Percentiles rank a stretch among this genome's conserved stretches.
These are phyloP conservation scores for Synaphobranchus kaupii DNA, from an alignment of 2,797 vertebrate species.

Conservation along the genomic window DNA sequence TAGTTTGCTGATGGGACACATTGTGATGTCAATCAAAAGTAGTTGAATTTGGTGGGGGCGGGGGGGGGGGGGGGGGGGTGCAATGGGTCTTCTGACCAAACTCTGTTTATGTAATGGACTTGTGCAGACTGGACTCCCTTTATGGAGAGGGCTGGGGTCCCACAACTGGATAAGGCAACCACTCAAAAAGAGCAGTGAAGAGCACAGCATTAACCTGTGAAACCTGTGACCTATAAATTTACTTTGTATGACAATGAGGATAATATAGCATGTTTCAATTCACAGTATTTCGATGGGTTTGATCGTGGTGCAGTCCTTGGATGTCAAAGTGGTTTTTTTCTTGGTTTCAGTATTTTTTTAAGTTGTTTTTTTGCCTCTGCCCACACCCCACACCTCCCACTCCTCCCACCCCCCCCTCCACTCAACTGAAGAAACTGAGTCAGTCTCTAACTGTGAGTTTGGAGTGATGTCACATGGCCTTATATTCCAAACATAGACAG, in stretches of 20 bases:
- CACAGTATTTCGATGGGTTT: conserved; percentile 34
- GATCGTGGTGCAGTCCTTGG: conserved; percentile 37
- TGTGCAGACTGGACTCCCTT: no score
- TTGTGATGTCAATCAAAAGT: not conserved
- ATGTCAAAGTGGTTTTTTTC: conserved; percentile 25
- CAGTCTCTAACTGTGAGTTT: conserved; percentile 20
- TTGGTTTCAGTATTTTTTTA: conserved; percentile 41
- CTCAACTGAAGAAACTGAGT: conserved; percentile 9
- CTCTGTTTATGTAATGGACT: not conserved
- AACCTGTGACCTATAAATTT: not conserved
- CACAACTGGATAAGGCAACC: not conserved
- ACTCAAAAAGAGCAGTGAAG: not conserved
- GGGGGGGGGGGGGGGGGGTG: no score
- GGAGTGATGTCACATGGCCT: conserved; percentile 25
- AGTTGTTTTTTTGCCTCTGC: conserved; percentile 1
- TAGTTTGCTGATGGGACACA: not conserved
- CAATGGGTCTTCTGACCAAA: not conserved
- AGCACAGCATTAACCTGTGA: not conserved
- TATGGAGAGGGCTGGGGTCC: not conserved
- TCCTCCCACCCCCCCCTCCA: no score
- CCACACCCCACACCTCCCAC: not conserved
- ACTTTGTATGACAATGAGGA: not conserved
- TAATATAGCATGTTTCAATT: not conserved
- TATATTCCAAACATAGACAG: not conserved
- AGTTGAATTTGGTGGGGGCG: no score